Base-by-base conservation (phyloP, 1,140 invertebrate species). In the Diachasma alloeum region DNA sequence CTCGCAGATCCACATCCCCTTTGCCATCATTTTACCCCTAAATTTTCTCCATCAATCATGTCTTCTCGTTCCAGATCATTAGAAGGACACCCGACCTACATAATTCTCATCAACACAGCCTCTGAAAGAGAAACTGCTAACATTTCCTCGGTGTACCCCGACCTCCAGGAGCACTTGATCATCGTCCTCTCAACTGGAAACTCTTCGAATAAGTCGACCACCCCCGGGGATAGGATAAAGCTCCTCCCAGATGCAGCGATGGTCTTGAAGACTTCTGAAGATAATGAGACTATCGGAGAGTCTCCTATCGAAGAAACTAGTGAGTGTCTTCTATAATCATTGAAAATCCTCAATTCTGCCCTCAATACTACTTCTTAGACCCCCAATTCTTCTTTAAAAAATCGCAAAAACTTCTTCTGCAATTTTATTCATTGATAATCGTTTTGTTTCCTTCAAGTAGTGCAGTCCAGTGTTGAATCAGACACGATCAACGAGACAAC, bases 91-190 rank as follows among this genome's bases (percentile, higher is more conserved):
- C 85, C 90, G 8, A 84, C 88, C 0, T 88, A 91, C 39, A 76
- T 92, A 0, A 83, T 89, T 13, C 83, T 91, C 8, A 86, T 91
- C 11, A 92, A 92, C 84, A 83, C 91, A 37, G 87, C 85, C 19
- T 48, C 82, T n/a, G 77, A 81, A n/a, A 75, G 82, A 37, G 84
- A 91, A 74, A 77, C 77, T 31, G 78, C 91, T 6, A 83, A 91
- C 83, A 76, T 92, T 42, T 82, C 80, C 6, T 59, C 67, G 2
- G 78, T 88, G 42, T 90, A 89, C 26, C 77, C 85, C 0, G 81
- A 86, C 63, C 75, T 86, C 0, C 76, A 80, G 1, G 86, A 89
- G 24, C 78, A 89, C 72, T 70, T 93, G 13, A 82, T 90, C 44
- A 87, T 93, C 1, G 80, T 91, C 53, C 81, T 92, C 15, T 83